A percentile compares a stretch with the other conserved stretches of the same genome.
Evolutionary conservation across 2,888 invertebrate species (phyloP).

Genomic region (Geophilus truncorum): DNA sequence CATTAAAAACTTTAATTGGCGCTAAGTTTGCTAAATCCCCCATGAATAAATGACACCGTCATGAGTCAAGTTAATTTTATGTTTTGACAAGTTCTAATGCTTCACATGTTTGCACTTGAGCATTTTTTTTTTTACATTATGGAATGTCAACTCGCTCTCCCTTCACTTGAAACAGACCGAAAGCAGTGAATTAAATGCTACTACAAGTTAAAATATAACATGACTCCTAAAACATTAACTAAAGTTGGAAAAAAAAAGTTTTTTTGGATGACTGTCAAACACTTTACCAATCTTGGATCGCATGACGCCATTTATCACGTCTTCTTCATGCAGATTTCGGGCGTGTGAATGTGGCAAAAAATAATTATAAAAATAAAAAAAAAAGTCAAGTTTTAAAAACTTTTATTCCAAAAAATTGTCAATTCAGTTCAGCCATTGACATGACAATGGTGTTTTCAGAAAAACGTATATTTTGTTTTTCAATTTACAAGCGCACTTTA

Average conservation of each 20-base stretch:
- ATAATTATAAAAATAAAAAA: background rate
- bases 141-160: background rate
- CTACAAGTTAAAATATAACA: background rate
- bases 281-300: background rate
- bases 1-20: background rate
- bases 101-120: constrained; percentile 11
- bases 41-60: background rate
- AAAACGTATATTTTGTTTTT: background rate
- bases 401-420: background rate
- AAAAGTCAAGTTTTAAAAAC: background rate
- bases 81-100: constrained; percentile 20
- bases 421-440: background rate
- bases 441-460: background rate
- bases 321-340: no score
- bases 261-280: background rate
- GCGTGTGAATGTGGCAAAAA: background rate
- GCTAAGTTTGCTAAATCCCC: background rate
- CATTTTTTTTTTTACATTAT: background rate
- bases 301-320: background rate
- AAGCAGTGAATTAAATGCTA: constrained; percentile 1
- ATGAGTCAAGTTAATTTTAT: background rate
- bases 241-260: background rate
- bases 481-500: background rate
- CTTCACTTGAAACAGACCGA: constrained; percentile 16
- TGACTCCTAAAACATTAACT: background rate